A percentile compares a stretch with the other conserved stretches of the same genome.
Conservation (phyloP, 2,113 vertebrate genomes). For the Mellivora capensis region DNA sequence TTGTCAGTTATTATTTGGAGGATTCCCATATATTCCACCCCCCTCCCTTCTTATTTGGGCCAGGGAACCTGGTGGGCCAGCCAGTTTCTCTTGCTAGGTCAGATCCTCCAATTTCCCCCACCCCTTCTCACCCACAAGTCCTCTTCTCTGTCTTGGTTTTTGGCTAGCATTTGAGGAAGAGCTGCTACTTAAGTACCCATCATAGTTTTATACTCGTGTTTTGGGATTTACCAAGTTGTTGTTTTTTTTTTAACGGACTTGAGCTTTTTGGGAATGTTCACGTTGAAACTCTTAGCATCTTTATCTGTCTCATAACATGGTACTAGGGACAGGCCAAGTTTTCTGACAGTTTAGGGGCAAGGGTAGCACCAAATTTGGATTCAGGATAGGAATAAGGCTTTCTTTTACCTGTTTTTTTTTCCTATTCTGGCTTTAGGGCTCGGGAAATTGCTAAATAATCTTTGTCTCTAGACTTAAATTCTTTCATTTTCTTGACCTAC, state of each 20-base stretch:
- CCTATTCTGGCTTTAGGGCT: background rate
- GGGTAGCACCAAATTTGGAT: background rate
- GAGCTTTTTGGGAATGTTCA: background rate
- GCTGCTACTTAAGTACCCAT: background rate
- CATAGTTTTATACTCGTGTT: background rate
- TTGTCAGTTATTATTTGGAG: background rate
- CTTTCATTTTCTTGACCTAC: background rate
- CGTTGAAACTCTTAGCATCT: background rate
- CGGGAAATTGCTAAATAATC: background rate
- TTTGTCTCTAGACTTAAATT: slow-evolving; percentile 12
- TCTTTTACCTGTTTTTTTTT: background rate
- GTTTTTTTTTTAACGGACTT: background rate
- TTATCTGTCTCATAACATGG: background rate
- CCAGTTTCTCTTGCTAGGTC: background rate
- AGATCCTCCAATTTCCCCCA: background rate
- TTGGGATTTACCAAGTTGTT: background rate
- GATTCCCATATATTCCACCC: background rate
- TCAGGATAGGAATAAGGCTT: background rate
- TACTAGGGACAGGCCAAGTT: background rate
- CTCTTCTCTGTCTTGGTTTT: background rate
- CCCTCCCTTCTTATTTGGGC: background rate
- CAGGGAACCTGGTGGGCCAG: background rate
- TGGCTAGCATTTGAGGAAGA: background rate
- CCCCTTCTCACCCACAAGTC: background rate
- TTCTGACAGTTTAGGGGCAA: background rate